phyloP scores from a whole-genome alignment of 2,113 vertebrate species.

The Strigops habroptila region DNA sequence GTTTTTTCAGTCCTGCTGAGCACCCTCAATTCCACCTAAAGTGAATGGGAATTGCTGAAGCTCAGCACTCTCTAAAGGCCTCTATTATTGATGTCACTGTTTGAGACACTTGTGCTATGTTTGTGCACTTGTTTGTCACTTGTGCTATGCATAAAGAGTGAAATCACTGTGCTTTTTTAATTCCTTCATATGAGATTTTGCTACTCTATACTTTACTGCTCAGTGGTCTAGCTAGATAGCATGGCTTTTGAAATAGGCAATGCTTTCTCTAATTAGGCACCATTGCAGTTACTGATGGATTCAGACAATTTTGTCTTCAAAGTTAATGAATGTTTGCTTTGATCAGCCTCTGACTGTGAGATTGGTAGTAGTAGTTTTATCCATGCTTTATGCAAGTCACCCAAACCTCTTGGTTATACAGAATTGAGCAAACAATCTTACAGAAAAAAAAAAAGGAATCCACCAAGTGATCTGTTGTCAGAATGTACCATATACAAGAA shows the following conservation, averaged over 20 bases:
- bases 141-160: slow-evolving; percentile 51
- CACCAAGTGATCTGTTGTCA: not conserved
- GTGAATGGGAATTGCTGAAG: slow-evolving; percentile 65
- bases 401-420: slow-evolving; percentile 28
- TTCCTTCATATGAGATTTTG: slow-evolving; percentile 49
- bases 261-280: slow-evolving; percentile 57
- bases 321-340: slow-evolving; percentile 67
- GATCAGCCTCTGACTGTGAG: slow-evolving; percentile 51
- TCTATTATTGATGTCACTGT: slow-evolving; percentile 53
- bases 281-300: slow-evolving; percentile 60
- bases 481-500: not conserved
- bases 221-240: slow-evolving; percentile 57
- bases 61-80: slow-evolving; percentile 61
- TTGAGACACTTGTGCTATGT: too few species aligned
- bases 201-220: slow-evolving; percentile 35
- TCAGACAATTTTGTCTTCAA: slow-evolving; percentile 61
- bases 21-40: slow-evolving; percentile 59
- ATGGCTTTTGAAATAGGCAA: slow-evolving; percentile 50
- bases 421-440: not conserved
- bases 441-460: not conserved
- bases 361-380: slow-evolving; percentile 36
- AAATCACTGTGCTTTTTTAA: slow-evolving; percentile 58
- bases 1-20: slow-evolving; percentile 56
- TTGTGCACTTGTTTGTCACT: too few species aligned
- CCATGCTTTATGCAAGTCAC: slow-evolving; percentile 34